Base-by-base conservation (phyloP, 2,113 vertebrate genomes). In the Macrotis lagotis region DNA sequence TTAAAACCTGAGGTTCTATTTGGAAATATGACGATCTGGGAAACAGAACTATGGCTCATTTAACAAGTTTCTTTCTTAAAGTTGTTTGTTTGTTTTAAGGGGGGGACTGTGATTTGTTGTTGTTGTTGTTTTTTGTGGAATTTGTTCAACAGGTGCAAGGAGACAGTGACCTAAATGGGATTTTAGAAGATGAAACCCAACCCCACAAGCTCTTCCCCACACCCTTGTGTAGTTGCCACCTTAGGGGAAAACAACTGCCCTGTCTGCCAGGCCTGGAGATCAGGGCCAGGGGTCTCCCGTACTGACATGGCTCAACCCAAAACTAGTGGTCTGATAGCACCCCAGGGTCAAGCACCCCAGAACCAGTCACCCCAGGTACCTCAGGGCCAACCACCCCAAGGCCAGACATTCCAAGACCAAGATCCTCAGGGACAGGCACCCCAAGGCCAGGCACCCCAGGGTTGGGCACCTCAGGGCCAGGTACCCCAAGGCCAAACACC, bases 231-330 rank as follows among this genome's bases (percentile, higher is more conserved):
- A 96, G 94, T 92, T 50, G 7, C 93, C 31, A 89, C 92, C 55
- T 94, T 51, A 89, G 95, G 9, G 0, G 83, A 92, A 48, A 97
- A 96, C 90, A 88, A 52, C 90, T 97, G 95, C 93, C 95, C 96
- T 5, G 91, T 97, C 59, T 98, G 97, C 92, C 97, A 97, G 95
- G 94, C 94, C 25, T 96, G 94, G 22, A 95, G 59, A 88, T 96
- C 94, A 48, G 2, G 88, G 55, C 93, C 49, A 50, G 28, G 93
- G 24, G 52, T 91, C 52, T 51, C 89, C 48, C 25, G 3, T 31
- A 11, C 25, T 1, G 6, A 31, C 48, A 59, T 0, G 92, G 90
- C 31, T 25, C 91, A 59, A 5, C 44, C 50, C 16, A 48, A 37
- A 25, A 8, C 50, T 0, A 47, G 48, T 90, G 51, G 59, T 7